Conservation (phyloP, 2,113 vertebrate genomes). For the Melanerpes formicivorus region DNA sequence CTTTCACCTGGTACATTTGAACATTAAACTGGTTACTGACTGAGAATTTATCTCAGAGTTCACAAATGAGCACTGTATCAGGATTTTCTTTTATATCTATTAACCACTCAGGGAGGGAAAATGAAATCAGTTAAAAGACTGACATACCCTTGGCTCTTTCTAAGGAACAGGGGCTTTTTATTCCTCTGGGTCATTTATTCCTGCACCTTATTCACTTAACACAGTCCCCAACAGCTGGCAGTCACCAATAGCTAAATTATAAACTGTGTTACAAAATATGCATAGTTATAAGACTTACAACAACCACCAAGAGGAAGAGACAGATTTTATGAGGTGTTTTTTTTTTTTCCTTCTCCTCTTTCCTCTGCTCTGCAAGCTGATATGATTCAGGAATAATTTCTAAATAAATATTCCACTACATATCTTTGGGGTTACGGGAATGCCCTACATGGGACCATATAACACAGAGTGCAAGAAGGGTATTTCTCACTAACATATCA, state of each 20-base stretch:
- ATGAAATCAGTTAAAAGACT: neutral
- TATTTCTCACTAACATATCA: neutral
- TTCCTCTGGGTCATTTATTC: neutral
- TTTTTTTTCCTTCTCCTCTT: neutral
- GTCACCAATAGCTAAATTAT: neutral
- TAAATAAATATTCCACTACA: neutral
- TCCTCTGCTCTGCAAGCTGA: neutral
- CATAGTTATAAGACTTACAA: neutral
- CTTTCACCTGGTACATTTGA: neutral
- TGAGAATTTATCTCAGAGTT: neutral
- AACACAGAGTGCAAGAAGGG: neutral
- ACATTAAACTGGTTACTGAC: neutral
- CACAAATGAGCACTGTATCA: neutral
- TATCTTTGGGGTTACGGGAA: neutral
- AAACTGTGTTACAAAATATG: neutral
- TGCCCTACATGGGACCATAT: neutral
- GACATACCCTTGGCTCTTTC: neutral
- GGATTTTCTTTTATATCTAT: neutral
- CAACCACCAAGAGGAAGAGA: neutral
- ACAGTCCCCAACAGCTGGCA: neutral
- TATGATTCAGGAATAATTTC: neutral
- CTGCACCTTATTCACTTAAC: neutral
- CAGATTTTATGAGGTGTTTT: neutral
- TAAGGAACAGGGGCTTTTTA: neutral
- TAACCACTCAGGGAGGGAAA: neutral